Conservation (phyloP, 1,140 invertebrate genomes). For the Drosophila mauritiana region DNA sequence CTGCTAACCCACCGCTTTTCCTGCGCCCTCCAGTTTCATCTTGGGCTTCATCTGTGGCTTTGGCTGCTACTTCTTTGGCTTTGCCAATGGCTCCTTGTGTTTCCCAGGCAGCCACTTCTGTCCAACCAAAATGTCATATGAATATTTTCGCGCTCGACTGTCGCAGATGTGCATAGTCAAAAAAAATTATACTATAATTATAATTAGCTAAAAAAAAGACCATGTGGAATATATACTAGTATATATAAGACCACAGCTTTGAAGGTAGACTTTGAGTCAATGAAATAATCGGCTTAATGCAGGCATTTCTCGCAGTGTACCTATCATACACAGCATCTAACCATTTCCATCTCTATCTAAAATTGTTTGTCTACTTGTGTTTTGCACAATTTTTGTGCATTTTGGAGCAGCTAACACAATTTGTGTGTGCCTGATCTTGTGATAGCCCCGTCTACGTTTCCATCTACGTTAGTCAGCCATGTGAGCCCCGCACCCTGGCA, state of each 20-base stretch:
- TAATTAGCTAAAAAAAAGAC: too few species aligned
- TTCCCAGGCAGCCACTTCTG: slow-evolving; percentile 17
- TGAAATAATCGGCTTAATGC: too few species aligned
- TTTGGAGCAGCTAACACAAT: slow-evolving; percentile 65
- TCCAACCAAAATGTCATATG: slow-evolving; percentile 66
- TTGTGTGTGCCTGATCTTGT: slow-evolving; percentile 76
- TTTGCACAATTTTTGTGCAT: slow-evolving; percentile 60
- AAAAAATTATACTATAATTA: too few species aligned
- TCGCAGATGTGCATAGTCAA: slow-evolving; percentile 1
- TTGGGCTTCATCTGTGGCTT: slow-evolving; percentile 40
- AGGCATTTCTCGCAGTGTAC: not conserved
- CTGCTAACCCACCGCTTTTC: slow-evolving; percentile 13
- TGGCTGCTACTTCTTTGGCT: slow-evolving; percentile 37
- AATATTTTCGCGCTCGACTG: slow-evolving; percentile 65
- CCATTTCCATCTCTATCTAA: slow-evolving; percentile 32
- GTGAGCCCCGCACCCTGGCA: slow-evolving; percentile 11
- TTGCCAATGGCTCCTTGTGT: slow-evolving; percentile 30
- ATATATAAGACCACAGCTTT: too few species aligned
- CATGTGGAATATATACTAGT: too few species aligned
- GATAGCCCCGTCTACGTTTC: slow-evolving; percentile 59
- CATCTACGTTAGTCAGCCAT: slow-evolving; percentile 33
- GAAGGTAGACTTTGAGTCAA: too few species aligned
- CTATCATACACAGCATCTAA: slow-evolving; percentile 7
- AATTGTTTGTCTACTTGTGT: slow-evolving; percentile 46
- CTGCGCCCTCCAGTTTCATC: slow-evolving; percentile 20